Base-by-base conservation (phyloP, 2,797 vertebrate genomes). In the Crocidura indochinensis region DNA sequence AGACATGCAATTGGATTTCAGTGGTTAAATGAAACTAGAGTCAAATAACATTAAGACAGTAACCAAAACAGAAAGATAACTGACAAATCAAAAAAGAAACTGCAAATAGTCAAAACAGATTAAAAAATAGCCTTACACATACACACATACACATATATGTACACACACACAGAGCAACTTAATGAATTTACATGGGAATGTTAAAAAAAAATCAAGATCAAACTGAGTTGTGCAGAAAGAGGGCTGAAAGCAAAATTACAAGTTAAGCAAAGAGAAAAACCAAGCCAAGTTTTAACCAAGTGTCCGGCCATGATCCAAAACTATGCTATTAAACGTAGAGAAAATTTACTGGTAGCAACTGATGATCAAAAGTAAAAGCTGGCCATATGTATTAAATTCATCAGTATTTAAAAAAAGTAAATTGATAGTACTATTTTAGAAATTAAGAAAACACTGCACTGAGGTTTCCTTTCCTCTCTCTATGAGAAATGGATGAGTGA, bases 211-310 rank as follows among this genome's bases (percentile, higher is more conserved):
- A 91, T 74, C 71, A 85, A 85, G 19, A 84, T 11, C 47, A 93
- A 91, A 89, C 60, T 49, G 26, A 95, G 89, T 24, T 85, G 14
- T 62, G 9, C 74, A 91, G 92, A 87, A 49, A 24, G 14, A 89
- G 76, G 91, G 77, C 27, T 91, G 46, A 93, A 94, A 95, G 79
- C 46, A 91, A 92, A 93, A 84, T 80, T 93, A 79, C 17, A 84
- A 80, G 53, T 75, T 88, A 93, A 77, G 62, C 49, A 87, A 51
- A 88, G 26, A 94, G 84, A 84, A 71, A 94, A 92, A 62, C 46
- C 86, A 92, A 79, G 6, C 26, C 14, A 87, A 51, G 47, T 88
- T 84, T 31, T 89, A 44, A 86, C 87, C 90, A 87, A 20, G 27
- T 69, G 14, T 60, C 60, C 91, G 68, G 56, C 60, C 67, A 92